Base-by-base conservation (phyloP, 1,140 invertebrate species). In the Theocolax elegans region DNA sequence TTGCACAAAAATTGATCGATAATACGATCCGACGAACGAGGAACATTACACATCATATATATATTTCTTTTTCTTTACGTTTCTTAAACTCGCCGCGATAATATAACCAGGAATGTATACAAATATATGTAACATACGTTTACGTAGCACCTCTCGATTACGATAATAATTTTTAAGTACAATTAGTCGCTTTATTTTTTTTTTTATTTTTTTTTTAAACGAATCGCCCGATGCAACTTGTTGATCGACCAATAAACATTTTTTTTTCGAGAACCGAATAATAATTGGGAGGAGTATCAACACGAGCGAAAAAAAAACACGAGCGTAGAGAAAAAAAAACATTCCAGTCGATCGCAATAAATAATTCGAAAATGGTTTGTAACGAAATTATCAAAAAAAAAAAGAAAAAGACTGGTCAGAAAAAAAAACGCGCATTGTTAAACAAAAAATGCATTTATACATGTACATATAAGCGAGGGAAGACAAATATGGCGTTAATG, bases 261-360 rank as follows among this genome's bases (percentile, higher is more conserved):
- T 17, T 38, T 38, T 15, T n/a, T 48, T 46, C 8, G 44, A 19
- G n/a, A 46, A 23, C 27, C 2, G 59, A 48, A 31, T 35, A 63
- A 49, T 49, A 3, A 49, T 63, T 13, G 19, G 17, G 2, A 63
- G 17, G 35, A 48, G 35, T 35, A 35, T 48, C 42, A 29, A 31
- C 42, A 48, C n/a, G 58, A n/a, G n/a, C n/a, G 35, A 59, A 40
- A 25, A 44, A 49, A 49, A 60, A 60, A 60, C 23, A 19, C 46
- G 25, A 64, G 51, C 48, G 48, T 51, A 53, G 23, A 46, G 15
- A 21, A 29, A 54, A 54, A 49, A 63, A 31, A 19, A 63, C 8
- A 63, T 49, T 29, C 46, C n/a, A 23, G 3, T 46, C n/a, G 29
- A 63, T 49, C n/a, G 51, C 51, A n/a, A 54, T 31, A 54, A 63